These are phyloP conservation scores for Gallinago paraguaiae DNA, from an alignment of 2,113 vertebrate species.

Conservation along the genomic window DNA sequence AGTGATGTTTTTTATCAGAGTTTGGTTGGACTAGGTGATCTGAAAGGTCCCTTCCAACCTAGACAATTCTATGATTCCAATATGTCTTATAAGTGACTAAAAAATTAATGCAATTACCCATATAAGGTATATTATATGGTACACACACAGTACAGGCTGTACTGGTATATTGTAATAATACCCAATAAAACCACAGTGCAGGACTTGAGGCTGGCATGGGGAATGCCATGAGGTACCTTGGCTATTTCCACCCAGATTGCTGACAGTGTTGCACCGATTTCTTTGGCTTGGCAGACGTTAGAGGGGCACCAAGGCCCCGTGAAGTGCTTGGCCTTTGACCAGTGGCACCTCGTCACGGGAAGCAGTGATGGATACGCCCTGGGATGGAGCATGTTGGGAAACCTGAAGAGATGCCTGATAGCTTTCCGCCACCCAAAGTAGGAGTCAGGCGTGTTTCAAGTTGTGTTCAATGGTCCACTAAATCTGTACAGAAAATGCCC, in stretches of 20 bases:
- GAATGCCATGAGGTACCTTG: neutral
- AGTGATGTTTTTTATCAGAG: no score
- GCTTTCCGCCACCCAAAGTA: slow-evolving; percentile 87
- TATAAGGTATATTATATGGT: neutral
- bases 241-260: no score
- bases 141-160: neutral
- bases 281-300: slow-evolving; percentile 72
- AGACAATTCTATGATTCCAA: no score
- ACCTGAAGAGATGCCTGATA: slow-evolving; percentile 74
- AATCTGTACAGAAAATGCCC: neutral
- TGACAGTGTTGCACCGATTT: neutral
- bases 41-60: no score
- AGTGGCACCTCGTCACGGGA: slow-evolving; percentile 87
- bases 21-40: no score
- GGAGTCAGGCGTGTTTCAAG: neutral
- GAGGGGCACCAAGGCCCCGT: slow-evolving; percentile 80
- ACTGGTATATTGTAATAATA: neutral
- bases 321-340: slow-evolving; percentile 82
- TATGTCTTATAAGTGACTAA: neutral
- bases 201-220: neutral
- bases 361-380: slow-evolving; percentile 77
- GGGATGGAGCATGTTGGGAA: slow-evolving; percentile 85
- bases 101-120: neutral
- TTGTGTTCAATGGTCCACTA: neutral
- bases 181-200: accelerated